Percentiles rank a stretch among this genome's conserved stretches.
Evolutionary conservation across 2,113 vertebrate species (phyloP).

Genomic region (Pelvicachromis taeniatus): DNA sequence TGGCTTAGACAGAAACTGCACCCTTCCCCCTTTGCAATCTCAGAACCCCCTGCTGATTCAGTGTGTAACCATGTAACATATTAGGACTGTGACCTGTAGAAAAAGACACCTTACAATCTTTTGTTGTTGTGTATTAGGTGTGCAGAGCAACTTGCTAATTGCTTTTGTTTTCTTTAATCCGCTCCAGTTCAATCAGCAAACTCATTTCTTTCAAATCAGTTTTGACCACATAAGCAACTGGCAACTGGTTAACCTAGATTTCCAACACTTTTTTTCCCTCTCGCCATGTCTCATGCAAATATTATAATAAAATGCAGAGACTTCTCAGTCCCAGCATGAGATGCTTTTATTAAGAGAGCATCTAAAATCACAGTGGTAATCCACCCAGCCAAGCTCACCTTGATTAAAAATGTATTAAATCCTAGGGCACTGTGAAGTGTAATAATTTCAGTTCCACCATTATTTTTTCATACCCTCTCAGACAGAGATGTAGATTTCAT

Average conservation of each 20-base stretch:
- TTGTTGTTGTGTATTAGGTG: slow-evolving; percentile 1
- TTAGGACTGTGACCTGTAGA: slow-evolving; percentile 42
- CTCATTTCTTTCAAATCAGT: neutral
- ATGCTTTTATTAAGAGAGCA: slow-evolving; percentile 65
- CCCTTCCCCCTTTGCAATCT: slow-evolving; percentile 45
- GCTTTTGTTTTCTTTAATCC: slow-evolving; percentile 13
- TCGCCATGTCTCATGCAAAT: slow-evolving; percentile 67
- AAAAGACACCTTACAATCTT: slow-evolving; percentile 23
- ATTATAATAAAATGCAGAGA: slow-evolving; percentile 44
- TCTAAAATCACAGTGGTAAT: slow-evolving; percentile 67
- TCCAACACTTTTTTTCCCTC: slow-evolving; percentile 35
- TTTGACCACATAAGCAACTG: slow-evolving; percentile 25
- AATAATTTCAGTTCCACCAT: slow-evolving; percentile 70
- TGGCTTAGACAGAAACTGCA: slow-evolving; percentile 65
- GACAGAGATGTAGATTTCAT: slow-evolving; percentile 75
- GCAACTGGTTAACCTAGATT: slow-evolving; percentile 44
- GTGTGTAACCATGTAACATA: slow-evolving; percentile 45
- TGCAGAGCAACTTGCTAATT: slow-evolving; percentile 14
- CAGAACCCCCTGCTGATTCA: slow-evolving; percentile 47
- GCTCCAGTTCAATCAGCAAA: slow-evolving; percentile 44
- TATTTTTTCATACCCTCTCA: slow-evolving; percentile 68
- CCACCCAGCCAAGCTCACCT: slow-evolving; percentile 65
- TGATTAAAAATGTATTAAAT: slow-evolving; percentile 76
- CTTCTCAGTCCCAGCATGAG: slow-evolving; percentile 52
- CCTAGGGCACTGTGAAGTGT: slow-evolving; percentile 68